Evolutionary conservation across 2,113 vertebrate genomes (phyloP), one percentile per base, ranked within the genome.

Genomic region (Sphyrna mokarran): DNA sequence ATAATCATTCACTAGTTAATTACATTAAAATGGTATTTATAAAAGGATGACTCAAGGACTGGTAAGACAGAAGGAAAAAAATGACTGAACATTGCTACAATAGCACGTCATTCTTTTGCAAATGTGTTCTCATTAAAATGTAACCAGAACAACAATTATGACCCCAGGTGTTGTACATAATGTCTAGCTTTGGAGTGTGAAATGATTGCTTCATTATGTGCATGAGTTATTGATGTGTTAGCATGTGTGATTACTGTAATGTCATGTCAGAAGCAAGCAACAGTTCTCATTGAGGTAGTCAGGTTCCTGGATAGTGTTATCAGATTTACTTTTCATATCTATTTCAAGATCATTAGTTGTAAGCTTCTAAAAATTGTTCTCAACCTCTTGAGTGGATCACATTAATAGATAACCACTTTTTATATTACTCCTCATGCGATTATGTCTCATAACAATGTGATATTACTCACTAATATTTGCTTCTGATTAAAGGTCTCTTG

Each of bases 211-310:
- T 93, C 89, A 93, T 93, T 93, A 93, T 93, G 89, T 93, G 89
- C 89, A 93, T 93, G 89, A 93, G 89, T 93, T 93, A 93, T 93
- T 93, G 89, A 93, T 93, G 89, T 93, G 89, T 93, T 93, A 20
- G 33, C 18, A 63, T 68, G 61, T 89, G 86, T 68, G 89, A 93
- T 93, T 93, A 66, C 61, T 37, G 89, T 93, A 93, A 93, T 37
- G 61, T 93, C 89, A 93, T n/a, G 89, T 37, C 89, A 93, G 61
- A 93, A 37, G 80, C 80, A 83, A 83, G 80, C 80, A 83, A 83
- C 37, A 40, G 20, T 93, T 66, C 61, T 66, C n/a, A 37, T 66
- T 66, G 89, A 93, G 89, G 18, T 37, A 93, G 7, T 66, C n/a
- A n/a, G 89, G 33, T 68, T 93, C 61, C 89, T 43, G 14, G n/a